These are phyloP conservation scores for Urocynchramus pylzowi DNA, from an alignment of 2,113 vertebrate genomes.

Conservation along the genomic window DNA sequence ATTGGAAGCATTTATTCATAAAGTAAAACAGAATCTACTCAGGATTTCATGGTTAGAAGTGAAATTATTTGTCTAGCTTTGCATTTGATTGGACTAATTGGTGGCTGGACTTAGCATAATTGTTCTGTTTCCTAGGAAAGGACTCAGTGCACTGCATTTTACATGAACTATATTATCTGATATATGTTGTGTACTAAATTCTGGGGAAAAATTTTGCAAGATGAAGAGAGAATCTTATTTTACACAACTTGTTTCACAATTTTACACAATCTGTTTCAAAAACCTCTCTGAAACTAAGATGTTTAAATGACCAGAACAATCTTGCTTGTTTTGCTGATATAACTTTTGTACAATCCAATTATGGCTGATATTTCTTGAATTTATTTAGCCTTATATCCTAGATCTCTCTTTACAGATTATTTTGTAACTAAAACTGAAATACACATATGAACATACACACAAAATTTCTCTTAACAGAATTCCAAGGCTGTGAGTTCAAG, in stretches of 20 bases:
- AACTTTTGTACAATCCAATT: background rate
- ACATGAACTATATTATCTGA: background rate
- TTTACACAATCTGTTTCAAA: background rate
- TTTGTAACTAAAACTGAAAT: background rate
- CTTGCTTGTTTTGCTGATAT: background rate
- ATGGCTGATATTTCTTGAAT: background rate
- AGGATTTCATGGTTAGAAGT: background rate
- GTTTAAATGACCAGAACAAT: background rate
- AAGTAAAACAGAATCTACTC: background rate
- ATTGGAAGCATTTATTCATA: background rate
- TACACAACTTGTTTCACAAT: background rate
- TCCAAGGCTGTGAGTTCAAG: background rate
- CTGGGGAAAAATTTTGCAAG: background rate
- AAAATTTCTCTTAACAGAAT: background rate
- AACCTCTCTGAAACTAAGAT: background rate
- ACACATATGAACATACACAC: background rate
- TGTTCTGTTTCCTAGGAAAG: background rate
- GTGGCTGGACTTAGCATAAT: background rate
- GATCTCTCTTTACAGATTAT: background rate
- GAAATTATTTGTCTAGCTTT: background rate
- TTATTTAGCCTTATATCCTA: background rate
- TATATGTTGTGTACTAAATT: background rate
- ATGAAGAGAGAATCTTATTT: background rate
- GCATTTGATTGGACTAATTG: background rate
- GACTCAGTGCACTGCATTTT: background rate